Evolutionary conservation across 2,797 vertebrate species (phyloP).

Genomic region (Salmo trutta): DNA sequence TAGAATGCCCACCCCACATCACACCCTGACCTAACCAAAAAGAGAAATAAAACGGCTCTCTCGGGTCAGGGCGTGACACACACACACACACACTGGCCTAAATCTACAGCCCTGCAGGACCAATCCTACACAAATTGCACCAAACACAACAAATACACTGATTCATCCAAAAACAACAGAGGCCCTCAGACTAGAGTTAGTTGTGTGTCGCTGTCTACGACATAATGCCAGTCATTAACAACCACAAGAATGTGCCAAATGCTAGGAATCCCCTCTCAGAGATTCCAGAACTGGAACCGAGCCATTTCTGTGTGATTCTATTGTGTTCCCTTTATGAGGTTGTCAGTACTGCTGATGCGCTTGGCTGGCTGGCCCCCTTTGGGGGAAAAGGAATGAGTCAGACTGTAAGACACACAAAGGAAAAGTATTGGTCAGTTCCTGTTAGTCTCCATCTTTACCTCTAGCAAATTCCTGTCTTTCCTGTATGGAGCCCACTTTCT

Average conservation of each 20-base stretch:
- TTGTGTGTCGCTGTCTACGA: slow-evolving; percentile 2
- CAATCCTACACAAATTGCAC: slow-evolving; percentile 4
- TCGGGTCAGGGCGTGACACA: neutral
- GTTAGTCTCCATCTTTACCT: slow-evolving; percentile 41
- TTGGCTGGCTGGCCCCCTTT: slow-evolving; percentile 19
- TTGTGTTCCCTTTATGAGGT: slow-evolving; percentile 36
- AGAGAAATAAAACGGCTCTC: no score
- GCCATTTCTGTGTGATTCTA: slow-evolving; percentile 33
- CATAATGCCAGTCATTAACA: slow-evolving; percentile 36
- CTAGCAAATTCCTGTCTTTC: slow-evolving; percentile 48
- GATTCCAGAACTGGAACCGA: slow-evolving; percentile 23
- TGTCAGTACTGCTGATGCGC: slow-evolving; percentile 47
- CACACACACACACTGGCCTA: neutral
- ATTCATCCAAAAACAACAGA: slow-evolving; percentile 58
- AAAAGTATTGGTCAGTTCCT: slow-evolving; percentile 38
- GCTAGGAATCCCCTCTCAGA: slow-evolving; percentile 36
- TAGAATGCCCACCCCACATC: no score
- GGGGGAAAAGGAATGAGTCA: slow-evolving; percentile 53
- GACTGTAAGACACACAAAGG: slow-evolving; percentile 44
- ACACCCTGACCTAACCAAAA: no score
- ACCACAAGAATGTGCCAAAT: slow-evolving; percentile 37
- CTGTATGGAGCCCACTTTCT: slow-evolving; percentile 47
- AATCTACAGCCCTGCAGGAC: slow-evolving; percentile 15
- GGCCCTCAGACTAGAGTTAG: slow-evolving; percentile 1
- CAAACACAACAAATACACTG: slow-evolving; percentile 37